Evolutionary conservation across 1,140 invertebrate genomes (phyloP).

Genomic region (Calliopsis andreniformis): DNA sequence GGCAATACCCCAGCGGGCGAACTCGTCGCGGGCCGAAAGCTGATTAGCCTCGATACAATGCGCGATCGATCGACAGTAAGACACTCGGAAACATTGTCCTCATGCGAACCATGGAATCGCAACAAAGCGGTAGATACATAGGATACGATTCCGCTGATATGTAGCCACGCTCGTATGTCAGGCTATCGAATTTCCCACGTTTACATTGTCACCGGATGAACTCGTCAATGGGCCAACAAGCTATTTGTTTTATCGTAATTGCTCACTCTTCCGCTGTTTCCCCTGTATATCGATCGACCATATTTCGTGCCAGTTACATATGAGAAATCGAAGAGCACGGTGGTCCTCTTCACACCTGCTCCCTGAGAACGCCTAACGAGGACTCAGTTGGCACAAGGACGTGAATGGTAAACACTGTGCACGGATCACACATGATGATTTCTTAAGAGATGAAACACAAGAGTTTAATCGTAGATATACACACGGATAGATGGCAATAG

Average conservation of each 20-base stretch:
- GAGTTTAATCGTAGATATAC: neutral
- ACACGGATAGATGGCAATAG: too few relatives aligned
- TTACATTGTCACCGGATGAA: slow-evolving; percentile 2
- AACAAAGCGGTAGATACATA: neutral
- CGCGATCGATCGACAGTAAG: slow-evolving; percentile 18
- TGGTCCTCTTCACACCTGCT: too few relatives aligned
- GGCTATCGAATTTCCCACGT: slow-evolving; percentile 14
- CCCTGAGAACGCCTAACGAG: too few relatives aligned
- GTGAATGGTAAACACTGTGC: too few relatives aligned
- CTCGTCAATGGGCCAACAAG: neutral
- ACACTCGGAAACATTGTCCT: neutral
- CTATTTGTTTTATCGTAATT: slow-evolving; percentile 17
- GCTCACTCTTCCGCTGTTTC: neutral
- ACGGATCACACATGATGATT: too few relatives aligned
- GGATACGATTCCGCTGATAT: neutral
- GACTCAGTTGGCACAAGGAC: too few relatives aligned
- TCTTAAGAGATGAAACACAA: too few relatives aligned
- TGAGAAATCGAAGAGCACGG: too few relatives aligned
- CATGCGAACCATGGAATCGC: neutral
- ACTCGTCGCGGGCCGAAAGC: neutral
- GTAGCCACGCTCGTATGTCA: neutral
- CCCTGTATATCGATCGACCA: slow-evolving; percentile 17
- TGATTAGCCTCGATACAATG: slow-evolving; percentile 6
- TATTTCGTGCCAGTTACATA: neutral
- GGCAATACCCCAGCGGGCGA: slow-evolving; percentile 8